Base-by-base conservation (phyloP, 2,888 invertebrate species). In the Notocelia uddmanniana region DNA sequence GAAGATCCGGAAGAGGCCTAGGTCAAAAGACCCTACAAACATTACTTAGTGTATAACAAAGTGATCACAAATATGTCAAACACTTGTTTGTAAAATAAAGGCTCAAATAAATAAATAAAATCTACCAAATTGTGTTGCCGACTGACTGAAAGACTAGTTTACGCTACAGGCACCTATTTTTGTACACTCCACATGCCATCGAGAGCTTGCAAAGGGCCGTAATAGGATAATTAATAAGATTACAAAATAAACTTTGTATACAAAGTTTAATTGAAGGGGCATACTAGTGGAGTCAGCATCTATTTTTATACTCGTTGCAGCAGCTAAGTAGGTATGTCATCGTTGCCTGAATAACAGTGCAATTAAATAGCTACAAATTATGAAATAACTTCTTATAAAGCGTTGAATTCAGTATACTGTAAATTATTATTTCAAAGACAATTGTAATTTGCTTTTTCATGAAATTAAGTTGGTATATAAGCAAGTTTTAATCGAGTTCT, bases 211-310 rank as follows among this genome's bases (percentile, higher is more conserved):
- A n/a, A 37, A 62, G 57, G 31, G 52, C 45, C 54, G 21, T 45
- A 31, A 67, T 55, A 54, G 60, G 67, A 67, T 71, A 71, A 71
- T 71, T 54, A 60, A 67, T 55, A 45, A 71, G 41, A 60, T 50
- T 67, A 60, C 54, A 48, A 60, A 67, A 67, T 60, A 66, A 55
- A 60, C 54, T 71, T 60, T 37, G 67, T 48, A 66, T 54, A 67
- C 71, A 60, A 71, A 71, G 67, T 60, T 71, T 60, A 54, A 67
- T 67, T 67, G 19, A 63, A 31, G 60, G 11, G 19, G 18, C 31
- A 57, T n/a, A 15, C 50, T 54, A 31, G 26, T 31, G 18, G 50
- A 52, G 50, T 21, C 18, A 50, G 26, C 31, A 41, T 62, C 18
- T 34, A 19, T 60, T 26, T 54, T 23, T 60, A 34, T 26, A 10